phyloP scores from a whole-genome alignment of 1,140 invertebrate genomes.

The Trissolcus basalis region DNA sequence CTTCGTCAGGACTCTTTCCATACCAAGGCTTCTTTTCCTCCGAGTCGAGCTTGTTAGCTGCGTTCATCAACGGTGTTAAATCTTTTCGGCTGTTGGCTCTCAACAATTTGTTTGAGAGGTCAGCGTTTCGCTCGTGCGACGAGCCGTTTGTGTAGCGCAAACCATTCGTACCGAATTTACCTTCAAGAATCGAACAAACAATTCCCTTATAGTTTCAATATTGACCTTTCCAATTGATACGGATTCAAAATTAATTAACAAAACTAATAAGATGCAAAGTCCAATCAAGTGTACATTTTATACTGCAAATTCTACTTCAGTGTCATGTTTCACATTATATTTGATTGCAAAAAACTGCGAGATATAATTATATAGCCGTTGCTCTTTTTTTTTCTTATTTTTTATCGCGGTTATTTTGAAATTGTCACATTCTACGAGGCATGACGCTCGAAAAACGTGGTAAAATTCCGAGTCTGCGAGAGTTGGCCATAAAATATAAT shows the following conservation, averaged over 20 bases:
- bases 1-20: slow-evolving; percentile 73
- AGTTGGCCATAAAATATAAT: slow-evolving; percentile 35
- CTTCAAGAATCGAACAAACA: slow-evolving; percentile 19
- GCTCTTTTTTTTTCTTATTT: background rate
- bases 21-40: slow-evolving; percentile 82
- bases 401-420: slow-evolving; percentile 5
- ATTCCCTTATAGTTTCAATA: background rate
- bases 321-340: background rate
- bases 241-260: slow-evolving; percentile 11
- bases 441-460: too few species aligned
- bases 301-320: background rate
- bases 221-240: slow-evolving; percentile 1
- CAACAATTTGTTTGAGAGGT: slow-evolving; percentile 73
- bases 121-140: slow-evolving; percentile 63
- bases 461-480: background rate
- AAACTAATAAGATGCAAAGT: slow-evolving; percentile 4
- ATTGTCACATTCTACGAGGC: slow-evolving; percentile 3
- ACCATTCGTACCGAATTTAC: slow-evolving; percentile 67
- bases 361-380: background rate
- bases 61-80: slow-evolving; percentile 78
- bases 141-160: slow-evolving; percentile 73
- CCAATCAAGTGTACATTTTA: background rate
- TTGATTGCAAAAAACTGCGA: background rate
- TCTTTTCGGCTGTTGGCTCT: slow-evolving; percentile 77
- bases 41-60: slow-evolving; percentile 78